Base-by-base conservation (phyloP, 2,888 invertebrate species). In the Apoda limacodes region DNA sequence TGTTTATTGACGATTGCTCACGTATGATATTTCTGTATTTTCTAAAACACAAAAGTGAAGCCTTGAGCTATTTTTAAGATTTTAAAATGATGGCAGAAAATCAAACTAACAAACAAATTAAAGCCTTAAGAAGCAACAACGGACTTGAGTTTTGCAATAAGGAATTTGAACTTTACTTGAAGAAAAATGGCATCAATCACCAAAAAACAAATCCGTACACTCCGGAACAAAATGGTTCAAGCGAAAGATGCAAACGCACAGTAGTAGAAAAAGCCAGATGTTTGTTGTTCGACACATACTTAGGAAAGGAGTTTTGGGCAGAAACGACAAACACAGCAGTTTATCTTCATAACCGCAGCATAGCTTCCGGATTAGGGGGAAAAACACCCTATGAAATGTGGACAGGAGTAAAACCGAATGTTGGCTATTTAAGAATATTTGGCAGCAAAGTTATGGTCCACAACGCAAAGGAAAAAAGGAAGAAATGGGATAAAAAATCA, bases 11-110 rank as follows among this genome's bases (percentile, higher is more conserved):
- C 36, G 42, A 43, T 14, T 26, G 17, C 15, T 36, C 34, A 17
- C 30, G 44, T 4, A 45, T 40, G 39, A 35, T 17, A 1, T 35
- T 17, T 34, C 25, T 44, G 12, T 44, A 43, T 40, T 48, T 47
- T 32, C 3, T 45, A 1, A 37, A 46, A 25, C 9, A 29, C 7
- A 48, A 46, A 25, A 43, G 22, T 38, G 32, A 45, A 22, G 35
- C 34, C 5, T 35, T 44, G 1, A 13, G 37, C 6, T 33, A 5
- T 20, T 48, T 47, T 22, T 29, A 34, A 32, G 13, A 39, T 1
- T 48, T 28, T 31, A 41, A 45, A 35, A 25, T 26, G 2, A 15
- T 32, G 14, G 45, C 39, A 10, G 43, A 48, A 15, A 46, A 43
- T 21, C 35, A 36, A n/a, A 12, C 13, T 7, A 28, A 28, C 9